phyloP scores from a whole-genome alignment of 2,888 invertebrate species.

The Scaptomyza cyrtandrae region DNA sequence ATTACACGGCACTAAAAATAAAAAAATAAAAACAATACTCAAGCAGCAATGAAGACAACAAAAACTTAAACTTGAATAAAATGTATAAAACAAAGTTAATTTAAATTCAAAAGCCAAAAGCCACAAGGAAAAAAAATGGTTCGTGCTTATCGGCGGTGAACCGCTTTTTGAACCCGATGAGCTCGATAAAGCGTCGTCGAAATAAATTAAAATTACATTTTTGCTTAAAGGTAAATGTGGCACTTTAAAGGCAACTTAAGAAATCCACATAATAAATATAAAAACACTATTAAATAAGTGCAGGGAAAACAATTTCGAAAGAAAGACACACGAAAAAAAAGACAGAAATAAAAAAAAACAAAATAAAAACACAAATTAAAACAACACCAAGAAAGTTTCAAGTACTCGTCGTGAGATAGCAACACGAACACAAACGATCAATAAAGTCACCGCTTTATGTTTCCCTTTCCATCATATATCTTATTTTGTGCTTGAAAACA shows the following conservation, averaged over 20 bases:
- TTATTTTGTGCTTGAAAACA: neutral
- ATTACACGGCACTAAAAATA: conserved; percentile 71
- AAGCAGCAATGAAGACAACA: conserved; percentile 46
- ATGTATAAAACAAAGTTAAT: conserved; percentile 58
- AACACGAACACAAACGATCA: conserved; percentile 29
- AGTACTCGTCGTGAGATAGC: conserved; percentile 57
- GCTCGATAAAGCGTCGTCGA: conserved; percentile 73
- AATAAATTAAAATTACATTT: conserved; percentile 82
- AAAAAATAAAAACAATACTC: conserved; percentile 6
- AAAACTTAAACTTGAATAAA: conserved; percentile 50
- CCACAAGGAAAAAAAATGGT: conserved; percentile 58
- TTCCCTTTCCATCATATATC: neutral
- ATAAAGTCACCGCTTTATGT: conserved; percentile 14
- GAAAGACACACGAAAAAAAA: neutral
- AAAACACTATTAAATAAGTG: conserved; percentile 78
- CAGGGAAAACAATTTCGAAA: conserved; percentile 67
- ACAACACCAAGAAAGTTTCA: conserved; percentile 60
- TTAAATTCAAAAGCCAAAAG: conserved; percentile 72
- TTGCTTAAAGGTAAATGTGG: conserved; percentile 76
- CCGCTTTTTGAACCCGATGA: conserved; percentile 56
- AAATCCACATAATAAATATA: conserved; percentile 78
- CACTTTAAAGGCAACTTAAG: conserved; percentile 72
- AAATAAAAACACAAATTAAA: conserved; percentile 66
- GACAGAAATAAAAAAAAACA: neutral
- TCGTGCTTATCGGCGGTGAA: conserved; percentile 72